Evolutionary conservation across 2,888 invertebrate genomes (phyloP), one percentile per base, ranked within the genome.

Genomic region (Graphium colonna): DNA sequence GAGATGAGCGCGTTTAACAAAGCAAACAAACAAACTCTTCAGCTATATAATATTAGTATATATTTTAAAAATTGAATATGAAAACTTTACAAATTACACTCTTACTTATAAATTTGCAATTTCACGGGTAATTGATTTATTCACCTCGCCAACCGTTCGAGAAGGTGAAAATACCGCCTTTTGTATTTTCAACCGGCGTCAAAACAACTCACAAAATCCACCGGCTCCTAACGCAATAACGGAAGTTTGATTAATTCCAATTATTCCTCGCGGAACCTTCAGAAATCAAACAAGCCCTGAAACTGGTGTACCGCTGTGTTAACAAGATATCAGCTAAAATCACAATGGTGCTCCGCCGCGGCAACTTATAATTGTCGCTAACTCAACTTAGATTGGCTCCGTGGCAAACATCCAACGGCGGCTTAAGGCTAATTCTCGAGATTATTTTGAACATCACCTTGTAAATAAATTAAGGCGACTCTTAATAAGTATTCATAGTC

Each of bases 311-410:
- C 65, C 63, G 45, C 55, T 58, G 58, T 59, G 56, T 57, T 60
- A 60, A 61, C 63, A 67, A 63, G 59, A 61, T 52, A 56, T 52
- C 18, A 57, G 45, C 71, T 73, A 71, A 69, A 72, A 68, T 63
- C 66, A 67, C 69, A 70, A 66, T 67, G 67, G 65, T 63, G 57
- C 51, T 62, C 39, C 45, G 40, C 28, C 40, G 15, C 45, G 57
- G 57, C 53, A 74, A 79, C 75, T 79, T 79, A 69, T 75, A 77
- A 79, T 79, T 77, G 73, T 73, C 74, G 71, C 71, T 71, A 69
- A 69, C 72, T 50, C 59, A 80, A 81, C 79, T 81, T 79, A 77
- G 76, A 80, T 80, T 79, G 78, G 66, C 70, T 73, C 68, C 71
- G 72, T 69, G 68, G 68, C 68, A 69, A 72, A 74, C 71, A 73